Evolutionary conservation across 2,797 vertebrate species (phyloP).

Genomic region (Bradypus variegatus): DNA sequence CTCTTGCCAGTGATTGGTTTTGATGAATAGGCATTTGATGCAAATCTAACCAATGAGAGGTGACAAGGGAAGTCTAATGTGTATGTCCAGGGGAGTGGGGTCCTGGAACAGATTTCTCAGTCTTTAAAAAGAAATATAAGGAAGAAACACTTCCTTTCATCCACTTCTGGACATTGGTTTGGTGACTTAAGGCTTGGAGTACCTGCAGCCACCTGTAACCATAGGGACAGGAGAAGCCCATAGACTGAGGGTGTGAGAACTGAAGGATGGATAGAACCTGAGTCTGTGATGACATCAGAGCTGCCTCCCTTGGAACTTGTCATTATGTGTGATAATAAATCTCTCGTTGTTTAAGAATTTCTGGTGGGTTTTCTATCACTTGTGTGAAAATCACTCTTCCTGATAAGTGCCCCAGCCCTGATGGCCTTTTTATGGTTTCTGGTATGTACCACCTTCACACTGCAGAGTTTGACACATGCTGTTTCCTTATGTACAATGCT

Average conservation of each 20-base stretch:
- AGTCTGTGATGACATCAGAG: neutral
- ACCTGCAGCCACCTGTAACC: neutral
- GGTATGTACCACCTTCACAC: neutral
- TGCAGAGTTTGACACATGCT: neutral
- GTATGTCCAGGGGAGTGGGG: neutral
- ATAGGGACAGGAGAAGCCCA: neutral
- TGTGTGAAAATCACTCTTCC: neutral
- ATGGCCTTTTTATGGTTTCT: neutral
- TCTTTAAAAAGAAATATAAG: neutral
- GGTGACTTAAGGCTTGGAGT: neutral
- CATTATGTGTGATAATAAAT: neutral
- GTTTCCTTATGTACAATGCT: neutral
- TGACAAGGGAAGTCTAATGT: neutral
- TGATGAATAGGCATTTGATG: neutral
- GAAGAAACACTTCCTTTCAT: neutral
- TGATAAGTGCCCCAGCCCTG: neutral
- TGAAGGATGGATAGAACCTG: neutral
- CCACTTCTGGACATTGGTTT: neutral
- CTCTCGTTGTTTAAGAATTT: neutral
- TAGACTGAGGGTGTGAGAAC: neutral
- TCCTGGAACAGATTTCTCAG: neutral
- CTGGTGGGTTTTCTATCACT: neutral
- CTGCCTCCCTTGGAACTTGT: neutral
- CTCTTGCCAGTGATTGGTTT: neutral
- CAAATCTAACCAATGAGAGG: neutral